Percentiles rank a stretch among this genome's conserved stretches.
phyloP scores from a whole-genome alignment of 2,888 invertebrate species.

The Hoplodrina blanda region DNA sequence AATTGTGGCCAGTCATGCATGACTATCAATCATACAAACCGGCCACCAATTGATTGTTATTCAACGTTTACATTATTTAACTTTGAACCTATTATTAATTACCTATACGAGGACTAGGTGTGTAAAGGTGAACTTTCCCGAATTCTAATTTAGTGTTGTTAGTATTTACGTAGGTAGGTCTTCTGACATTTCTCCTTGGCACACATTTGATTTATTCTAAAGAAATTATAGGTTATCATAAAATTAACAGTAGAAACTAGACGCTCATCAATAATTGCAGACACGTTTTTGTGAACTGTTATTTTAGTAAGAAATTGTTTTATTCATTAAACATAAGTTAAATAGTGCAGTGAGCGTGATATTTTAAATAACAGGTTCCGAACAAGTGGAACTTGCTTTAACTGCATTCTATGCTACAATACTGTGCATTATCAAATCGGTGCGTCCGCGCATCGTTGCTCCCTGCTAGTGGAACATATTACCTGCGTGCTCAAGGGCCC shows the following conservation, averaged over 20 bases:
- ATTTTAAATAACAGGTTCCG: slow-evolving; percentile 73
- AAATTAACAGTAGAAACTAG: slow-evolving; percentile 18
- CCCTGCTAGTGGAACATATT: slow-evolving; percentile 72
- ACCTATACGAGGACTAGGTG: slow-evolving; percentile 7
- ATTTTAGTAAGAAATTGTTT: slow-evolving; percentile 52
- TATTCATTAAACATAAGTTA: slow-evolving; percentile 61
- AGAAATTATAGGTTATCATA: not conserved
- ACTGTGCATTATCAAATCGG: slow-evolving; percentile 83
- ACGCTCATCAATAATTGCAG: slow-evolving; percentile 13
- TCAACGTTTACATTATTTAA: slow-evolving; percentile 44
- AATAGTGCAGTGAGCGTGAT: slow-evolving; percentile 63
- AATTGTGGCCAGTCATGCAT: slow-evolving; percentile 64
- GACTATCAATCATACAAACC: slow-evolving; percentile 67
- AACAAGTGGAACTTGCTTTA: slow-evolving; percentile 76
- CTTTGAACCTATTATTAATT: slow-evolving; percentile 31
- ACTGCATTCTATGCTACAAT: slow-evolving; percentile 75
- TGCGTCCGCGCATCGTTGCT: slow-evolving; percentile 79
- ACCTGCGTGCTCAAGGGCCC: slow-evolving; percentile 83
- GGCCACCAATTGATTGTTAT: slow-evolving; percentile 62
- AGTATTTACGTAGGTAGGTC: slow-evolving; percentile 22
- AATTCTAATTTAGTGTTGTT: slow-evolving; percentile 14
- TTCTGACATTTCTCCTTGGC: slow-evolving; percentile 22
- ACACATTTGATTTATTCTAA: slow-evolving; percentile 13
- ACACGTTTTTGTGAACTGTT: slow-evolving; percentile 20
- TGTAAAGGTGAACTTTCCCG: slow-evolving; percentile 30